phyloP scores from a whole-genome alignment of 2,113 vertebrate genomes.

The Clarias batrachus region DNA sequence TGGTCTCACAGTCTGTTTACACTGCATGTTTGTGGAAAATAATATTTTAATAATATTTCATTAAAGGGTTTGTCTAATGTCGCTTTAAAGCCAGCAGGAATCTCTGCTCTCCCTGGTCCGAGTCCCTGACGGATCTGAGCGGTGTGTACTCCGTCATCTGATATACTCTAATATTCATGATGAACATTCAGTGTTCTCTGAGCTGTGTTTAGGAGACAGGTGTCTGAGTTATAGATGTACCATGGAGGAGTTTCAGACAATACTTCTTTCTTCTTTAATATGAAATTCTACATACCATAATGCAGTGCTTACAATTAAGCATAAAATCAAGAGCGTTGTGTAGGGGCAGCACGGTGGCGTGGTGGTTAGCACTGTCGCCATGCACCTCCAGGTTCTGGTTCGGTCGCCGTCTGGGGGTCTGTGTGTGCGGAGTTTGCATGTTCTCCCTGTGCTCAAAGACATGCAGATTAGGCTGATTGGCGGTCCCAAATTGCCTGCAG shows the following conservation, averaged over 20 bases:
- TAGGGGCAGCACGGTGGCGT: too few relatives aligned
- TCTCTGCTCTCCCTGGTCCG: not conserved
- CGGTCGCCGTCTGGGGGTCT: too few relatives aligned
- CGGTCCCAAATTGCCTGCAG: too few relatives aligned
- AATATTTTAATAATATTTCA: not conserved
- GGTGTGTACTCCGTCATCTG: not conserved
- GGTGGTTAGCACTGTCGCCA: too few relatives aligned
- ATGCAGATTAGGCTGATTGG: too few relatives aligned
- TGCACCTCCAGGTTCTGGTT: too few relatives aligned
- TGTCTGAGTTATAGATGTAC: not conserved
- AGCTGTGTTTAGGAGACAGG: not conserved
- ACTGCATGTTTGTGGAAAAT: conserved; percentile 11
- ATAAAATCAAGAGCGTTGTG: not conserved
- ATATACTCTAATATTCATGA: not conserved
- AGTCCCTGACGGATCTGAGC: not conserved
- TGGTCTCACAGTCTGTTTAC: conserved; percentile 3
- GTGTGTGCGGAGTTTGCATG: too few relatives aligned
- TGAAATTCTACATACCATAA: not conserved
- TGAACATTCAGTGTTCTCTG: not conserved
- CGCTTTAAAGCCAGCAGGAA: not conserved
- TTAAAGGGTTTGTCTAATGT: not conserved
- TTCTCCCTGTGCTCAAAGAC: too few relatives aligned
- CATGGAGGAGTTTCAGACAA: not conserved
- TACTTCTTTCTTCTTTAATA: not conserved
- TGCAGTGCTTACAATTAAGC: not conserved